A percentile compares a stretch with the other conserved stretches of the same genome.
These are phyloP conservation scores for Umimayanthus kanabou DNA, from an alignment of 92 coral and sea anemone species.

Conservation along the genomic window DNA sequence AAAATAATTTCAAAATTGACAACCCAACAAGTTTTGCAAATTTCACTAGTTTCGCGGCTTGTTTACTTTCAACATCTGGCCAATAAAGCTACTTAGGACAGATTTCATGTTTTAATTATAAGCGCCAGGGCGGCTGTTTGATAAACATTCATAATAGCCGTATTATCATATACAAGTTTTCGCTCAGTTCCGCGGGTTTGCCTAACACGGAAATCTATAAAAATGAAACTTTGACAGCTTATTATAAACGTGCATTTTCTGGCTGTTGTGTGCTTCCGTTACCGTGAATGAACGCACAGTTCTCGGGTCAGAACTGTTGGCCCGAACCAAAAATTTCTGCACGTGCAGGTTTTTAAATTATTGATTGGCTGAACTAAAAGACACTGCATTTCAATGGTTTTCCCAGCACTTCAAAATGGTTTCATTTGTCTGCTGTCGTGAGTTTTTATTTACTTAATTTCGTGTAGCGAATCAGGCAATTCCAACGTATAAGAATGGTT, in stretches of 20 bases:
- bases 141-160: slow-evolving; percentile 33
- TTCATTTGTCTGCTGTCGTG: slow-evolving; percentile 4
- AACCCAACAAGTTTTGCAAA: slow-evolving; percentile 21
- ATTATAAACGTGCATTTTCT: slow-evolving; percentile 37
- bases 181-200: slow-evolving; percentile 23
- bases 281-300: not conserved
- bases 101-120: slow-evolving; percentile 68
- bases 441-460: slow-evolving; percentile 29
- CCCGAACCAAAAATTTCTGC: slow-evolving; percentile 56
- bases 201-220: slow-evolving; percentile 31
- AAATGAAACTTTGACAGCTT: slow-evolving; percentile 17
- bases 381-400: slow-evolving; percentile 69
- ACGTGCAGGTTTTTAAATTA: slow-evolving; percentile 86
- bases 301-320: slow-evolving; percentile 20
- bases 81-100: slow-evolving; percentile 77
- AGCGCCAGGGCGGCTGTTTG: slow-evolving; percentile 38
- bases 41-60: slow-evolving; percentile 41
- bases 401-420: slow-evolving; percentile 58
- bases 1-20: not conserved
- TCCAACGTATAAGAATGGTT: slow-evolving; percentile 25
- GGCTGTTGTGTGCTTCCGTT: slow-evolving; percentile 41
- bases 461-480: slow-evolving; percentile 33
- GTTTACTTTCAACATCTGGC: slow-evolving; percentile 85
- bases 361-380: slow-evolving; percentile 60
- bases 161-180: slow-evolving; percentile 27